Conservation (phyloP, 2,113 vertebrate genomes). For the Parotia lawesii region DNA sequence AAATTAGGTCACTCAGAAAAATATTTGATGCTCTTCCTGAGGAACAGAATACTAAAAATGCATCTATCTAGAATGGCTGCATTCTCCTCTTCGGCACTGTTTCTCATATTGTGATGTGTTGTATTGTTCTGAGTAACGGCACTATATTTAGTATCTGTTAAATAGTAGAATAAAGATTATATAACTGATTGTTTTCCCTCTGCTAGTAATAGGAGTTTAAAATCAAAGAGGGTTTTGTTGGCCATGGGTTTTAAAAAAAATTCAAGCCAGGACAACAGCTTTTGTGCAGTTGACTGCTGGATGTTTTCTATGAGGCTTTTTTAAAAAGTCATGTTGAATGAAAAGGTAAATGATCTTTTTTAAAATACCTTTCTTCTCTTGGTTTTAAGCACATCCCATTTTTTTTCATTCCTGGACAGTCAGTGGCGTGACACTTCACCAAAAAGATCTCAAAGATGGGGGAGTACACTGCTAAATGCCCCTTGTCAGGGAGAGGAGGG, state of each 20-base stretch:
- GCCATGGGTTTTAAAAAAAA: not conserved
- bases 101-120: conserved; percentile 23
- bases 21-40: conserved; percentile 58
- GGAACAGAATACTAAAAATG: conserved; percentile 45
- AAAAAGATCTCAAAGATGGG: not conserved
- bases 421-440: not conserved
- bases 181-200: not conserved
- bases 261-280: not conserved
- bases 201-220: conserved; percentile 12
- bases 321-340: not conserved
- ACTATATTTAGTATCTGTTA: conserved; percentile 40
- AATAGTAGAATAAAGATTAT: conserved; percentile 32
- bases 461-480: not conserved
- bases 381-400: not conserved
- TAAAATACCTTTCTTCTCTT: not conserved
- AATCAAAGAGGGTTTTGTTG: not conserved
- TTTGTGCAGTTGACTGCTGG: not conserved
- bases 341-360: not conserved
- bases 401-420: not conserved
- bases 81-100: not conserved
- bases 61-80: not conserved
- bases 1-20: conserved; percentile 66
- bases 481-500: not conserved
- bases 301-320: not conserved
- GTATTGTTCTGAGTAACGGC: conserved; percentile 13